Evolutionary conservation across 1,140 invertebrate species (phyloP), one percentile per base, ranked within the genome.

Genomic region (Aricia agestis): DNA sequence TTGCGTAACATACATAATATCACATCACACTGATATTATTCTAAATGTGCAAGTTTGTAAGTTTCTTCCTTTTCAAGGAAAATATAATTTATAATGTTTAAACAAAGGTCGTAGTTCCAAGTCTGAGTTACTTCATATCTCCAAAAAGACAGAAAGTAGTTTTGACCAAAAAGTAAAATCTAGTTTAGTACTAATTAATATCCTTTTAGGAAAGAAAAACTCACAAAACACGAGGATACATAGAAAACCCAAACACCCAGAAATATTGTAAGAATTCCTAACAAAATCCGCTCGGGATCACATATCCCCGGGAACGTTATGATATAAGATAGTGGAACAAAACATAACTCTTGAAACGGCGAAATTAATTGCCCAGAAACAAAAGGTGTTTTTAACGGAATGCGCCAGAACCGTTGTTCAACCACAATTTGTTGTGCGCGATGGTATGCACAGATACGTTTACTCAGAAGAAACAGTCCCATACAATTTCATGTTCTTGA

Each of bases 251-350:
- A 52, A 52, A 13, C 45, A 9, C 1, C 11, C 45, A 13, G 45
- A 13, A 13, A 9, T 52, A 1, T 9, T 52, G 45, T 52, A 13
- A 52, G 45, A 52, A 52, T 52, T 52, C 45, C 45, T 52, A 11
- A 15, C 45, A 15, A 52, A 52, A 52, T 52, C 6, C 11, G 10
- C 45, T 15, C 45, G 45, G 45, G 45, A 52, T 52, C 45, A 52
- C 45, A 52, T 6, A 42, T 11, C 45, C 45, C 45, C 45, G 45
- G 11, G 41, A 42, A 7, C 41, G 45, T 76, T 76, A 78, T 78
- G 73, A 78, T 52, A 78, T 78, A 78, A 78, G 72, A 75, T 78
- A 74, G 74, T 78, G 73, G 68, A 70, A 75, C 52, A 74, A 76
- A 78, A 76, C 70, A 71, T 72, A 72, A 72, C 66, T 74, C 76